A percentile compares a stretch with the other conserved stretches of the same genome.
phyloP scores from a whole-genome alignment of 1,140 invertebrate genomes.

The Berghia stephanieae region DNA sequence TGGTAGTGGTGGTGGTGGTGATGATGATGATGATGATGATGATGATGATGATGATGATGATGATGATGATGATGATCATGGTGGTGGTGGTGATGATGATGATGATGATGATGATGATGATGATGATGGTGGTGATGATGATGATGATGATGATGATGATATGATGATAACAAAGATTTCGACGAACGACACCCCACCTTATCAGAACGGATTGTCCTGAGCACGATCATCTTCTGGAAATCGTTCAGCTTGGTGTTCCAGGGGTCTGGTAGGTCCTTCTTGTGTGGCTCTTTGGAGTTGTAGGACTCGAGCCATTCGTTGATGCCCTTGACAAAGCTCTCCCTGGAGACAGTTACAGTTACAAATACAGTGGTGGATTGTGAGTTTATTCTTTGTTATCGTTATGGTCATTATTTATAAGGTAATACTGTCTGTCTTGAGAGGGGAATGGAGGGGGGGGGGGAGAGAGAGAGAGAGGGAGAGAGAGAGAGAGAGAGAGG shows the following conservation, averaged over 20 bases:
- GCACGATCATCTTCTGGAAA: constrained; percentile 66
- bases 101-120: constrained; percentile 20
- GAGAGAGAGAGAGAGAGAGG: constrained; percentile 4
- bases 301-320: constrained; percentile 63
- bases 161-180: too few species aligned
- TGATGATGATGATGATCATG: constrained; percentile 24
- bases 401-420: too few species aligned
- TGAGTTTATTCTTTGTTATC: neutral
- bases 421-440: too few species aligned
- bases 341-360: constrained; percentile 41
- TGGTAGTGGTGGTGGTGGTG: neutral
- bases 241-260: constrained; percentile 63
- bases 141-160: constrained; percentile 2
- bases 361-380: neutral
- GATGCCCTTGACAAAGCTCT: constrained; percentile 59
- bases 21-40: constrained; percentile 25
- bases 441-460: too few species aligned
- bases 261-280: constrained; percentile 61
- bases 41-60: constrained; percentile 25
- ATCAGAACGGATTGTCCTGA: constrained; percentile 64
- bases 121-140: constrained; percentile 3
- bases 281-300: constrained; percentile 65
- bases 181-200: constrained; percentile 74
- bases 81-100: constrained; percentile 23
- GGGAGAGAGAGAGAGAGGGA: too few species aligned